These are phyloP conservation scores for Mythimna ferrago DNA, from an alignment of 2,888 invertebrate species.

Conservation along the genomic window DNA sequence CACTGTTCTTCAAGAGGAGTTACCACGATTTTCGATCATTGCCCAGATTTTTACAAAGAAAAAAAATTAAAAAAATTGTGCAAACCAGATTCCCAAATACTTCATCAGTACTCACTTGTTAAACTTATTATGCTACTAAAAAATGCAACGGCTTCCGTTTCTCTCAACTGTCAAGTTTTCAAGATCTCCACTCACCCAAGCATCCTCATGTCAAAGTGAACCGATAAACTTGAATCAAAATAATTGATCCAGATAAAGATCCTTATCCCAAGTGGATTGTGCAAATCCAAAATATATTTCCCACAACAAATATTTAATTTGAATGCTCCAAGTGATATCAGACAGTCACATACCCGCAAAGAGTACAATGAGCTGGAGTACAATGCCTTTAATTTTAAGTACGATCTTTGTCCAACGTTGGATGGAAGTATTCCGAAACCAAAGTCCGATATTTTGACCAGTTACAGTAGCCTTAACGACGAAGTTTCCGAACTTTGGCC, in stretches of 20 bases:
- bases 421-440: slow-evolving; percentile 53
- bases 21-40: neutral
- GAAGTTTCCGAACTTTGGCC: slow-evolving; percentile 60
- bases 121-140: neutral
- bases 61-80: no score
- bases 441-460: slow-evolving; percentile 59
- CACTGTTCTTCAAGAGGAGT: neutral
- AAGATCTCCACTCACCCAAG: neutral
- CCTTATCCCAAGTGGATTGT: neutral
- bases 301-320: slow-evolving; percentile 25
- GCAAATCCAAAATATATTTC: slow-evolving; percentile 33
- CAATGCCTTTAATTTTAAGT: slow-evolving; percentile 65
- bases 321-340: slow-evolving; percentile 35
- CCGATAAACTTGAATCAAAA: slow-evolving; percentile 11
- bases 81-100: neutral
- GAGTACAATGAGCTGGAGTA: slow-evolving; percentile 40
- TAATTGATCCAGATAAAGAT: slow-evolving; percentile 11
- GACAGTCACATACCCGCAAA: slow-evolving; percentile 32
- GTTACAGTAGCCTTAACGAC: slow-evolving; percentile 57
- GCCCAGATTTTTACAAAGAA: neutral
- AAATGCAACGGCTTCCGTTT: slow-evolving; percentile 2
- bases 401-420: slow-evolving; percentile 49
- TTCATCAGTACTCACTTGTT: neutral
- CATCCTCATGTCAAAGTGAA: neutral
- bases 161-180: slow-evolving; percentile 34